Evolutionary conservation across 2,113 vertebrate species (phyloP), one percentile per base, ranked within the genome.

Genomic region (Caloenas nicobarica): DNA sequence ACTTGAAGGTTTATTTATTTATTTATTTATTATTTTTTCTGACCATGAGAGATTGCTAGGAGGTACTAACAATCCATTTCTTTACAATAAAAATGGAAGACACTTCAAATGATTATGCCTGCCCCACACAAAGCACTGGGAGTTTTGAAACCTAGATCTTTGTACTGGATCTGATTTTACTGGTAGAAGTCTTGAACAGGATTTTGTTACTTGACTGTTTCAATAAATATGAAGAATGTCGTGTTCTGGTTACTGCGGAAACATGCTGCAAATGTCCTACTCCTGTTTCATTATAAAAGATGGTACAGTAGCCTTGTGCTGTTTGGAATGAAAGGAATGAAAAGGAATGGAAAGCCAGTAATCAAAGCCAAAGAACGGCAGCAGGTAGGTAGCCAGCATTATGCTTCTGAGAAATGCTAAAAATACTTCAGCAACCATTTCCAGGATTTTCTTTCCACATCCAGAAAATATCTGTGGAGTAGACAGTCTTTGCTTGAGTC

Each of bases 101-200:
- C 4, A 13, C 11, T 70, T 53, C 28, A 73, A 92, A 84, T 42
- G 0, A 51, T 76, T 26, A 40, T 65, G 9, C 3, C 19, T 24
- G 5, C 7, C 38, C 1, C 1, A 33, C 5, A 28, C 5, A 3
- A 3, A 7, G 11, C 23, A 42, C 5, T 34, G 51, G 13, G 31
- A 83, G 5, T 81, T 82, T 81, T 72, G 34, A 80, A 95, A 86
- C 48, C 3, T 36, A 3, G 6, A 33, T 53, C 31, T 90, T 88
- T 72, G 22, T 64, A 56, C 36, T 74, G 19, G 22, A 46, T 69
- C 19, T 5, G 33, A 13, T 82, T 82, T 88, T 79, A 28, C 11
- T 68, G 53, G 21, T 62, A 46, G 17, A 72, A 87, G 7, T 31
- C 33, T 79, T 56, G 34, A 88, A 79, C 1, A 9, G 4, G 3